A percentile compares a stretch with the other conserved stretches of the same genome.
These are phyloP conservation scores for Escarpia spicata DNA, from an alignment of 2,888 invertebrate species.

Conservation along the genomic window DNA sequence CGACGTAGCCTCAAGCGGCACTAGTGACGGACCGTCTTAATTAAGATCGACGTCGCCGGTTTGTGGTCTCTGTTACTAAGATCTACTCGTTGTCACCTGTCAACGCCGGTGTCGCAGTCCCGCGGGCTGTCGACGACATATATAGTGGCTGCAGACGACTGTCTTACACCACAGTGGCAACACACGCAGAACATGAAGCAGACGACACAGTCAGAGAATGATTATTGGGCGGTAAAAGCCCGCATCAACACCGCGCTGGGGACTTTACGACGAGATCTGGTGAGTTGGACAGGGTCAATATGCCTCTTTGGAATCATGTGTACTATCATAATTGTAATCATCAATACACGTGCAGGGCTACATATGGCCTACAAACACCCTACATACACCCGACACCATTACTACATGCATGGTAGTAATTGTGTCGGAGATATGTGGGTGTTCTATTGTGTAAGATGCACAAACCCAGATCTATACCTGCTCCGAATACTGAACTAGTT, in stretches of 20 bases:
- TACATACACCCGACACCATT: too few species aligned
- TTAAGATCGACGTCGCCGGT: neutral
- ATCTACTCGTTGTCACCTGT: neutral
- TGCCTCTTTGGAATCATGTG: neutral
- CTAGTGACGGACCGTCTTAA: neutral
- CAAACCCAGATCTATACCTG: too few species aligned
- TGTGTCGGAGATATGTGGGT: too few species aligned
- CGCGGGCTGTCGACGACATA: neutral
- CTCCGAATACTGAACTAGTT: too few species aligned
- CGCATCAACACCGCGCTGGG: neutral
- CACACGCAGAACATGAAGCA: neutral
- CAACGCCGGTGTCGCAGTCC: neutral
- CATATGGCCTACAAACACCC: too few species aligned
- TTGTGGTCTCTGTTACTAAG: neutral
- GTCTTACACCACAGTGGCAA: neutral
- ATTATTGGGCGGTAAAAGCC: neutral
- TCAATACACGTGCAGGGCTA: too few species aligned
- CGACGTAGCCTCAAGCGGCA: neutral
- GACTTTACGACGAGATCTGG: neutral
- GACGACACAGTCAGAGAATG: neutral
- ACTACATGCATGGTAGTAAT: too few species aligned
- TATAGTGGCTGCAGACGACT: neutral
- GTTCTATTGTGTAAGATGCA: too few species aligned
- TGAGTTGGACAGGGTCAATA: neutral
- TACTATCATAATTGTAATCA: too few species aligned